Conservation (phyloP, 1,140 invertebrate genomes). For the Trichoplusia ni region DNA sequence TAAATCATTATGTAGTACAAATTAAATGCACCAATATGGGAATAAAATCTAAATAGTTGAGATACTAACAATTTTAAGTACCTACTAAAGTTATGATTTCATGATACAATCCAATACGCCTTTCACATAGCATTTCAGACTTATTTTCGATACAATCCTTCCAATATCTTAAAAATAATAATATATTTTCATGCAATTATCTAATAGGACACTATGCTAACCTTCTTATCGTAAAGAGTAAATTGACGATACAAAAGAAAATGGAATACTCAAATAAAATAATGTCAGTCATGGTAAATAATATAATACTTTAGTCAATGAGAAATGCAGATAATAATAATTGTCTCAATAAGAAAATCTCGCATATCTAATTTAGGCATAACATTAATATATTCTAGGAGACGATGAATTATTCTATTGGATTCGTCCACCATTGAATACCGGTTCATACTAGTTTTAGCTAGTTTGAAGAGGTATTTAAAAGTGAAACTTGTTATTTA, state of each 20-base stretch:
- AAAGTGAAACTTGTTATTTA: no score
- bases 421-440: no score
- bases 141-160: conserved; percentile 26
- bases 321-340: neutral
- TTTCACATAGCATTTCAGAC: conserved; percentile 25
- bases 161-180: conserved; percentile 25
- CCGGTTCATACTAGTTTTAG: no score
- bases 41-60: conserved; percentile 39
- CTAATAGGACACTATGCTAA: conserved; percentile 15
- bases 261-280: conserved; percentile 23
- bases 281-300: conserved; percentile 20
- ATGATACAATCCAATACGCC: conserved; percentile 12
- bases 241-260: conserved; percentile 26
- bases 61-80: conserved; percentile 42
- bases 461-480: no score
- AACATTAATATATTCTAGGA: neutral
- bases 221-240: conserved; percentile 8
- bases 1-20: conserved; percentile 27
- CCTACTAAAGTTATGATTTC: conserved; percentile 36
- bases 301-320: conserved; percentile 19
- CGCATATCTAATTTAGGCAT: neutral
- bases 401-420: no score
- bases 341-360: conserved; percentile 6
- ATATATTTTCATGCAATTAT: conserved; percentile 26
- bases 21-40: conserved; percentile 67